Evolutionary conservation across 2,797 vertebrate genomes (phyloP).

Genomic region (Takifugu ocellatus): DNA sequence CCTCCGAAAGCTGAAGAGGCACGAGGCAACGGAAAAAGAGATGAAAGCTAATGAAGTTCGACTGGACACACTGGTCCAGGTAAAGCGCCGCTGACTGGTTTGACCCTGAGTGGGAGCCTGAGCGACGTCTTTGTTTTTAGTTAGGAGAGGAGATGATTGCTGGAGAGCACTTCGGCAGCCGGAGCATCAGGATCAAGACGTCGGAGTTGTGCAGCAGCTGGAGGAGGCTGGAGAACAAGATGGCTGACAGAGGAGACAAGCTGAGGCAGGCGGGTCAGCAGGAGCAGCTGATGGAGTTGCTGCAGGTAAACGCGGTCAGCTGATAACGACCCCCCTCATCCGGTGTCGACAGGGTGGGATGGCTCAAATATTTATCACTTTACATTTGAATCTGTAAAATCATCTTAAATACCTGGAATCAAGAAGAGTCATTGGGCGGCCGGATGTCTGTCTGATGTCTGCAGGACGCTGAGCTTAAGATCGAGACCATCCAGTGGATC

Average conservation of each 20-base stretch:
- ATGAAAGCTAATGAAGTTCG: conserved; percentile 80
- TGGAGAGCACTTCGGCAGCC: conserved; percentile 66
- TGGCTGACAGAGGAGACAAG: conserved; percentile 81
- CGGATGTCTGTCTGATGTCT: too few relatives aligned
- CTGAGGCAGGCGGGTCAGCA: conserved; percentile 84
- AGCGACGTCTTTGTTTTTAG: conserved; percentile 50
- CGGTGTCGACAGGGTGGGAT: background rate
- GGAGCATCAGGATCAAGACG: conserved; percentile 70
- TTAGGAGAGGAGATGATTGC: conserved; percentile 74
- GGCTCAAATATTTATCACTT: too few relatives aligned
- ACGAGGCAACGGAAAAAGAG: conserved; percentile 81
- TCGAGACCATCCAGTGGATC: conserved; percentile 82
- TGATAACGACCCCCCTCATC: background rate
- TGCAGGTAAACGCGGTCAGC: conserved; percentile 58
- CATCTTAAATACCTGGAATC: too few relatives aligned
- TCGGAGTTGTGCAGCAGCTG: conserved; percentile 75
- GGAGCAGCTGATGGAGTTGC: conserved; percentile 85
- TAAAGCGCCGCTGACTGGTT: conserved; percentile 34
- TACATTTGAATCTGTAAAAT: too few relatives aligned
- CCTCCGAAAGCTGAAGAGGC: conserved; percentile 80
- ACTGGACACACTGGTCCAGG: conserved; percentile 77
- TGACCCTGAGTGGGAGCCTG: background rate
- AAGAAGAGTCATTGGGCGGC: too few relatives aligned
- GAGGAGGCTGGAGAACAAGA: conserved; percentile 78
- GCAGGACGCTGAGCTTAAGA: conserved; percentile 85